Conservation (phyloP, 2,797 vertebrate genomes). For the Pangasius mekongensis region DNA sequence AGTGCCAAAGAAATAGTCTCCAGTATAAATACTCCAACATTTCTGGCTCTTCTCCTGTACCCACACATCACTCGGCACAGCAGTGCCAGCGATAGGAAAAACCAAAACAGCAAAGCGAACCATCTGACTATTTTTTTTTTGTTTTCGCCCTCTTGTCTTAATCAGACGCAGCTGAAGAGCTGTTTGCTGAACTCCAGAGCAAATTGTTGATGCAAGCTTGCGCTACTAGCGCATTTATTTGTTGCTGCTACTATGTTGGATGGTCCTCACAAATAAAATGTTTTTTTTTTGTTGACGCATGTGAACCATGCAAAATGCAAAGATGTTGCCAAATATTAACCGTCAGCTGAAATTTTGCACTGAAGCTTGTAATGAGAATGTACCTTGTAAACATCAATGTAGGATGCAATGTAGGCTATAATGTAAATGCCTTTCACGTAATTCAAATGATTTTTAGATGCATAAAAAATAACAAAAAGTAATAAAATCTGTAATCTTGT, state of each 20-base stretch:
- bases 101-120: neutral
- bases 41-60: neutral
- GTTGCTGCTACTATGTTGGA: neutral
- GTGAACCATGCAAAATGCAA: too few species aligned
- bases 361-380: neutral
- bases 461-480: neutral
- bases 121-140: neutral
- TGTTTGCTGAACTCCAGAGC: neutral
- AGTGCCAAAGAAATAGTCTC: neutral
- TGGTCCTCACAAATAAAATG: too few species aligned
- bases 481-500: neutral
- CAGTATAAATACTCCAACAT: neutral
- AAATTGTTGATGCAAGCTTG: neutral
- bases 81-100: slow-evolving; percentile 3
- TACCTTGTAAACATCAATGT: neutral
- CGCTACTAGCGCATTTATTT: neutral
- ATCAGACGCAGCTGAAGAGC: neutral
- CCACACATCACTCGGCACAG: neutral
- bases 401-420: neutral
- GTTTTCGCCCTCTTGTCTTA: neutral
- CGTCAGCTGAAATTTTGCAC: neutral
- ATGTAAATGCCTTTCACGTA: neutral
- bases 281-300: too few species aligned
- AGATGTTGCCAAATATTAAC: neutral
- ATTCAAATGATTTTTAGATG: neutral